These are phyloP conservation scores for Crypturellus tataupa DNA, from an alignment of 2,797 vertebrate genomes.

Conservation along the genomic window DNA sequence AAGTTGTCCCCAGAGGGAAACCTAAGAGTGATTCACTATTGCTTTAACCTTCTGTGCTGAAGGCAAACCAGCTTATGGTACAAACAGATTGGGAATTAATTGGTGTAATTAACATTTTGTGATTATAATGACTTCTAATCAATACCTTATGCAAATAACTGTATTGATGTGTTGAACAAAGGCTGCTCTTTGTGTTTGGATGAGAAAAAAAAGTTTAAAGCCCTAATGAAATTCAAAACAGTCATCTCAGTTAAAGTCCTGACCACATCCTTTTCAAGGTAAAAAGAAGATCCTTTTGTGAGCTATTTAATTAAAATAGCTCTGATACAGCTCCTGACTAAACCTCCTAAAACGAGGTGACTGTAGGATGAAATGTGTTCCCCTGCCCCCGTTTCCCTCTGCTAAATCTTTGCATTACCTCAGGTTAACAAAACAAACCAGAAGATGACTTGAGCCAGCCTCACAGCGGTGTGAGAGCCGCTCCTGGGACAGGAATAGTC, in stretches of 20 bases:
- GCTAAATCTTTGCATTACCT: not conserved
- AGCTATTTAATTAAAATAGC: constrained; percentile 68
- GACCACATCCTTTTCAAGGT: constrained; percentile 74
- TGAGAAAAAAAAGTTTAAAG: constrained; percentile 78
- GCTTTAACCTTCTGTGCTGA: constrained; percentile 92
- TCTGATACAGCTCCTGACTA: constrained; percentile 54
- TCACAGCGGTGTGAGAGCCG: not conserved
- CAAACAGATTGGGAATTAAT: constrained; percentile 98
- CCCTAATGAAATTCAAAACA: constrained; percentile 86
- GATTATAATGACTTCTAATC: constrained; percentile 96
- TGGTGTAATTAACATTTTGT: constrained; percentile 99
- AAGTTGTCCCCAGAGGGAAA: constrained; percentile 78
- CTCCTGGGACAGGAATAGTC: accelerated
- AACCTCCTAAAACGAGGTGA: constrained; percentile 13
- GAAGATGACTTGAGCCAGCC: not conserved
- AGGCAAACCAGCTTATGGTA: constrained; percentile 88
- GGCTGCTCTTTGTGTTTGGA: constrained; percentile 88
- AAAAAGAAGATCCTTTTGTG: constrained; percentile 68
- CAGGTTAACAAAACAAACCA: not conserved
- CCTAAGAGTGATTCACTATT: constrained; percentile 88
- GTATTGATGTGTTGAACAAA: constrained; percentile 90
- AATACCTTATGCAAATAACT: constrained; percentile 94
- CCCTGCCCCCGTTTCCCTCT: not conserved
- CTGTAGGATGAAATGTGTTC: not conserved
- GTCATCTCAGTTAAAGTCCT: constrained; percentile 83